Evolutionary conservation across 2,797 vertebrate genomes (phyloP), one percentile per base, ranked within the genome.

Genomic region (Taeniopygia guttata): DNA sequence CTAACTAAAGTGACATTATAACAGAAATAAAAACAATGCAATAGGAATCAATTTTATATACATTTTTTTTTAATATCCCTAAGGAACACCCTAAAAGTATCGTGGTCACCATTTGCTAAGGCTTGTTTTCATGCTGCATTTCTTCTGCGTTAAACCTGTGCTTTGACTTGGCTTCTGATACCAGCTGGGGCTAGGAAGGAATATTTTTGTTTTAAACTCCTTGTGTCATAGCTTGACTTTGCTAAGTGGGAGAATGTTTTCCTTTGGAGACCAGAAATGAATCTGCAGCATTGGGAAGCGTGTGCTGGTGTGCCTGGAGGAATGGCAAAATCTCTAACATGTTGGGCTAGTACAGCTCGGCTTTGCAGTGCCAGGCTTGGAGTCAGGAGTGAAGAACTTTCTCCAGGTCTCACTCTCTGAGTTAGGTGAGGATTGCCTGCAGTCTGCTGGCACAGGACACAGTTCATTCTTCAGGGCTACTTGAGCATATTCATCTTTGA

Each of bases 291-390:
- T 2, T 16, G 14, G 30, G 15, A 75, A 82, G 12, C 55, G 60
- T 20, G 11, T 26, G 16, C 23, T 59, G 17, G 13, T 59, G 22
- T 19, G 59, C 22, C 5, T 49, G 59, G 54, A 87, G 17, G 19
- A 21, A 30, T 9, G 52, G 10, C 10, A 72, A 49, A 49, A 59
- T 30, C 48, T 51, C 26, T 22, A 4, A 36, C 0, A 0, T 16
- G 5, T 30, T 10, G 19, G 11, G 16, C 22, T 8, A 21, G 11
- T 3, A 11, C 56, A 77, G 36, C 30, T 80, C 0, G 0, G 13
- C 36, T 20, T 81, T 89, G 21, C 49, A 52, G 19, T 63, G 13
- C 13, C 27, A 34, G 34, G 11, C 52, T 67, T 56, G 54, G 32
- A 76, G 36, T 52, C n/a, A 60, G 67, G 48, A 93, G 56, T 6